Percentiles rank a stretch among this genome's conserved stretches.
phyloP scores from a whole-genome alignment of 2,797 vertebrate genomes.

The Pelochelys cantorii region DNA sequence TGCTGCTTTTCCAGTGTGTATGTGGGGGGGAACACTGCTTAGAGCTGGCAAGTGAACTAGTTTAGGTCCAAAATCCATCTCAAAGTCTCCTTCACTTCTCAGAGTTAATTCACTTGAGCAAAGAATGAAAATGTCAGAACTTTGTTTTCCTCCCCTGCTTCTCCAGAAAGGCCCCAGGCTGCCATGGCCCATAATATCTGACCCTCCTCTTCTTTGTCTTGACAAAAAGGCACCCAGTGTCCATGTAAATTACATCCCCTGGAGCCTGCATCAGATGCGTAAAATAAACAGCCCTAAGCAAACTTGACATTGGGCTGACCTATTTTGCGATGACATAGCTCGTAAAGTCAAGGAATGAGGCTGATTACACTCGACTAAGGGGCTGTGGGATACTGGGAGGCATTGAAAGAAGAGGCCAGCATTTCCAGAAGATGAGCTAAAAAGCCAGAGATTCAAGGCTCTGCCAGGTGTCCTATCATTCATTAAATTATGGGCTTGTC shows the following conservation, averaged over 20 bases:
- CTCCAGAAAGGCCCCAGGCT: background rate
- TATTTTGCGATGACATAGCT: conserved; percentile 49
- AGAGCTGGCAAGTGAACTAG: background rate
- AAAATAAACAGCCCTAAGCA: conserved; percentile 5
- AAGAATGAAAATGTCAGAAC: background rate
- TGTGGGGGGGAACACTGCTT: background rate
- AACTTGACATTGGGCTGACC: conserved; percentile 47
- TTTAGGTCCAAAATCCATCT: background rate
- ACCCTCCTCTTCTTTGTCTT: background rate
- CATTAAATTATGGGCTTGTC: background rate
- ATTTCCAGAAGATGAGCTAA: background rate
- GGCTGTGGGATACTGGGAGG: background rate
- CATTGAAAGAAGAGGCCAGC: background rate
- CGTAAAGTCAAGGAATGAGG: background rate
- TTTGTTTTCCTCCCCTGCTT: too few species aligned
- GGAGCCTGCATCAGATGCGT: background rate
- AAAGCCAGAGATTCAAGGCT: background rate
- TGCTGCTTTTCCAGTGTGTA: background rate
- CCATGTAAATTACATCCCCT: background rate
- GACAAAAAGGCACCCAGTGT: background rate
- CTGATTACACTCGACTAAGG: conserved; percentile 37
- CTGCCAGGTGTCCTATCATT: background rate
- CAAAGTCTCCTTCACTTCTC: background rate
- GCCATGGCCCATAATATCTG: background rate
- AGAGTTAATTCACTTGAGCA: background rate